Percentiles rank a stretch among this genome's conserved stretches.
phyloP scores from a whole-genome alignment of 2,888 invertebrate species.

The Drosophila affinis region DNA sequence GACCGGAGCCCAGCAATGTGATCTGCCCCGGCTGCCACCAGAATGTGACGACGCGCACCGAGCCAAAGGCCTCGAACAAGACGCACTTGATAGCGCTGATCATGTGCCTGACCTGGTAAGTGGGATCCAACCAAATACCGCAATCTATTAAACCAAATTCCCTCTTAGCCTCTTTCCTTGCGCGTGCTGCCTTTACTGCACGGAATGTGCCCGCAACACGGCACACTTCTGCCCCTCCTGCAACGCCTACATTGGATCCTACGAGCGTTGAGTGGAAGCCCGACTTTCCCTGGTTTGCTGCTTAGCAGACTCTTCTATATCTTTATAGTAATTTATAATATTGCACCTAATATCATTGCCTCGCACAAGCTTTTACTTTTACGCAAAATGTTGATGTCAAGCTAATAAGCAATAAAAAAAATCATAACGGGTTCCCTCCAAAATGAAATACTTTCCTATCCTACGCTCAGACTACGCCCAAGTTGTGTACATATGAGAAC shows the following conservation, averaged over 20 bases:
- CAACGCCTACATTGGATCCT: constrained; percentile 85
- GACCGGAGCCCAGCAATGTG: constrained; percentile 65
- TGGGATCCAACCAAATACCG: not conserved
- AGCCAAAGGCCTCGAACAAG: constrained; percentile 71
- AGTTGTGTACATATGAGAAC: not conserved
- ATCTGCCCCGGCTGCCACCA: constrained; percentile 84
- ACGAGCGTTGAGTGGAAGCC: constrained; percentile 68
- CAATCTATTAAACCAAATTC: not conserved
- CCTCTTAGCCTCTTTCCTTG: constrained; percentile 84
- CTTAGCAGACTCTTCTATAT: not conserved
- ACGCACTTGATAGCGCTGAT: constrained; percentile 81
- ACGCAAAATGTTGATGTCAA: constrained; percentile 34
- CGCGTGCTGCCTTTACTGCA: constrained; percentile 85
- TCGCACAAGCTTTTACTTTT: constrained; percentile 9
- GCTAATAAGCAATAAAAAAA: not conserved
- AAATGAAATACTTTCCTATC: too few species aligned
- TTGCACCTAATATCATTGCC: not conserved
- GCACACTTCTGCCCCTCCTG: constrained; percentile 86
- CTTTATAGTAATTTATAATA: not conserved
- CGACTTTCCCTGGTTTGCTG: constrained; percentile 7
- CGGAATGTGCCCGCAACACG: constrained; percentile 85
- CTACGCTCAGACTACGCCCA: not conserved
- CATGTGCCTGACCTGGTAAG: constrained; percentile 78
- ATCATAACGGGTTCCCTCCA: too few species aligned
- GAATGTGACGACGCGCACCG: constrained; percentile 83